Evolutionary conservation across 2,888 invertebrate genomes (phyloP), one percentile per base, ranked within the genome.

Genomic region (Linhomoeus sp.): DNA sequence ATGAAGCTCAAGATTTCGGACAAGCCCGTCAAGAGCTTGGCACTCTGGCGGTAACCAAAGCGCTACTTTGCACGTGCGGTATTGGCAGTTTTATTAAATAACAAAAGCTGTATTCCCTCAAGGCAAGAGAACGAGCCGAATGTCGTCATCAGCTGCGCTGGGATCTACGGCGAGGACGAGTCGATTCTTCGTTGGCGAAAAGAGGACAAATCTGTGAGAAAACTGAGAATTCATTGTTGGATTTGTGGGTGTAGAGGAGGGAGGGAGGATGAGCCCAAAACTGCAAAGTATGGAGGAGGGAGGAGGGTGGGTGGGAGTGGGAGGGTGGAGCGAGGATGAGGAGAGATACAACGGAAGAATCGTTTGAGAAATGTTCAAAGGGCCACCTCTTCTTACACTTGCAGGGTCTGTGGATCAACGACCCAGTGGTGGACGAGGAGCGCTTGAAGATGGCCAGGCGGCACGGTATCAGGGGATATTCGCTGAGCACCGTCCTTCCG

Each of bases 1-100:
- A 69, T 70, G 56, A 70, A 69, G 55, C 62, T 70, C 50, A 72
- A 72, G 58, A 67, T 72, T 33, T 65, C 69, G 1, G 72, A 71
- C 54, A 65, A 66, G 49, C 69, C 72, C 1, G 67, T 72, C 43
- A 65, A 65, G 50, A 67, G 67, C 53, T 62, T 72, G 22, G 53
- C 57, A 15, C 44, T 53, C 25, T 52, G 53, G 51, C 59, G 57
- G 67, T 67, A n/a, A n/a, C n/a, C n/a, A n/a, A n/a, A n/a, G n/a
- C n/a, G n/a, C n/a, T n/a, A n/a, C n/a, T n/a, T n/a, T n/a, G n/a
- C n/a, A n/a, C n/a, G n/a, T n/a, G n/a, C n/a, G 49, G 51, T 56
- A 26, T 41, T 43, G 38, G 7, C 25, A 17, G 39, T 15, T 43
- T 43, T 43, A 37, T n/a, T 19, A 37, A 37, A 19, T 37, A 5